phyloP scores from a whole-genome alignment of 2,113 vertebrate genomes.

The Astur gentilis region DNA sequence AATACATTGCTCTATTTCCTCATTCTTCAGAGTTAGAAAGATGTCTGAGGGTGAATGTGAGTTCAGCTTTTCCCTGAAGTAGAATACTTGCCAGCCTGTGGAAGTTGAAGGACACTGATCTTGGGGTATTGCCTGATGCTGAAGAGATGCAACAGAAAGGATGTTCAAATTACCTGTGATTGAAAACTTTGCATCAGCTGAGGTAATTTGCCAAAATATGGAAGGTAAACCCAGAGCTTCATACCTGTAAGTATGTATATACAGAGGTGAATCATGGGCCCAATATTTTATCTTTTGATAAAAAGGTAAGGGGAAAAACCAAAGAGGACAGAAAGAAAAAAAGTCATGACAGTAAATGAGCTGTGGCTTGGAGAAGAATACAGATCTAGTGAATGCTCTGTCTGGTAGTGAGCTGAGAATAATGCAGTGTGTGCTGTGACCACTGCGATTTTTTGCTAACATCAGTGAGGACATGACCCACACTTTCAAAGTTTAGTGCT shows the following conservation, averaged over 20 bases:
- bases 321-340: neutral
- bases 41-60: neutral
- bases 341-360: neutral
- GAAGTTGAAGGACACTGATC: neutral
- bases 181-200: neutral
- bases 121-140: neutral
- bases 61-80: neutral
- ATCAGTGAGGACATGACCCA: neutral
- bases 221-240: neutral
- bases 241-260: neutral
- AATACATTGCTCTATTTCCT: neutral
- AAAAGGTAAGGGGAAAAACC: neutral
- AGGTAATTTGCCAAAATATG: neutral
- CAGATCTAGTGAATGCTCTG: neutral
- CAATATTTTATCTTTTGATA: neutral
- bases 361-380: neutral
- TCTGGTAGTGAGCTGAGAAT: neutral
- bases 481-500: neutral
- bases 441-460: neutral
- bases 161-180: fast-evolving
- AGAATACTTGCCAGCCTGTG: neutral
- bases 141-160: neutral
- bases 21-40: neutral
- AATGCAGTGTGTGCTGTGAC: neutral
- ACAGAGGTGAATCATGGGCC: neutral